Evolutionary conservation across 2,888 invertebrate genomes (phyloP), one percentile per base, ranked within the genome.

Genomic region (Abscondita cerata): DNA sequence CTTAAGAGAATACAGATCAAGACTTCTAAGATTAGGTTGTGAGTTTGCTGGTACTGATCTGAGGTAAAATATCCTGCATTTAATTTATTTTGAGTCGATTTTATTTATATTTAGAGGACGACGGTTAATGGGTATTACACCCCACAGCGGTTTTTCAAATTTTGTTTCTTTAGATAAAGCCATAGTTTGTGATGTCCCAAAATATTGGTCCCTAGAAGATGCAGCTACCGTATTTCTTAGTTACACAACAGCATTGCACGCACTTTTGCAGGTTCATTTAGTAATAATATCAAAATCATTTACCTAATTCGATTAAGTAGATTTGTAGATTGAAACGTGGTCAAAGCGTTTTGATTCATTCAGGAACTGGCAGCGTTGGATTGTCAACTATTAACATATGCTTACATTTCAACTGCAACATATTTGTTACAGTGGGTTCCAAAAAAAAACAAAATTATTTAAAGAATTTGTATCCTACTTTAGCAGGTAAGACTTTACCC

Each of bases 311-410:
- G 6, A 25, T 25, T 91, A 85, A 73, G 79, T 92, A 72, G 72
- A 52, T 69, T 13, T 72, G 65, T 11, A 57, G 66, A 47, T 61
- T 77, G 12, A 69, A 69, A 58, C 52, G 59, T 44, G 75, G 76
- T 1, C 81, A 85, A 65, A 73, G 74, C 9, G 81, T 87, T 13
- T 76, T 87, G 9, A 83, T 80, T 13, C 87, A 87, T 70, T 83
- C 86, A 1, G 87, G 86, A 3, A 86, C 86, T 64, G 91, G 91
- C 18, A 91, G 90, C 13, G 86, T 92, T 8, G 92, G 92, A 0
- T 86, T 90, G 75, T 90, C 92, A 0, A 91, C 92, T n/a, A 92
- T 93, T 62, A 81, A 87, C 44, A 82, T 91, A 33, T 89, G 90
- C 0, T 79, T 90, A 11, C 82, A 84, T 60, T 82, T 84, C 70